Conservation (phyloP, 2,888 invertebrate genomes). For the Nomada goodeniana region DNA sequence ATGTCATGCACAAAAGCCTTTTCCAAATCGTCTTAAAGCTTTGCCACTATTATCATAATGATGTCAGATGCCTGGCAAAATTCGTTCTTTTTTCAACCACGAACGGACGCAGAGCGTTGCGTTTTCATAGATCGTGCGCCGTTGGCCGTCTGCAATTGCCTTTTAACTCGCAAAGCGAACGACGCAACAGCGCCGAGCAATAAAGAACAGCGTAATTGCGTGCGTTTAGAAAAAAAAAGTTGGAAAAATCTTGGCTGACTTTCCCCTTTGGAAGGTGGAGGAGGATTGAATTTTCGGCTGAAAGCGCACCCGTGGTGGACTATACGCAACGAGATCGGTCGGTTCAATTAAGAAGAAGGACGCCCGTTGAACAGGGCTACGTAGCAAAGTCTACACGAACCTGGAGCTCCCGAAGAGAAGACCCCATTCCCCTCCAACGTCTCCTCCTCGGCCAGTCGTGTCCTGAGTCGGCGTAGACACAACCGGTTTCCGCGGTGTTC, state of each 20-base stretch:
- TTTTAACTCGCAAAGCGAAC: not conserved
- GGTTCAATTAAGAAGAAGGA: slow-evolving; percentile 59
- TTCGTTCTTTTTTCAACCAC: slow-evolving; percentile 7
- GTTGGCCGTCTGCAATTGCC: not conserved
- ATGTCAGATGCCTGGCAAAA: slow-evolving; percentile 34
- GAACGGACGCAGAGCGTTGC: no score
- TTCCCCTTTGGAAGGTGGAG: not conserved
- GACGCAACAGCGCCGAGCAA: not conserved
- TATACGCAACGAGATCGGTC: slow-evolving; percentile 49
- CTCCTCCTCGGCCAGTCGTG: slow-evolving; percentile 49
- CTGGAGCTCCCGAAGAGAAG: slow-evolving; percentile 56
- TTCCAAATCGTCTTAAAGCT: slow-evolving; percentile 72
- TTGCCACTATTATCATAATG: slow-evolving; percentile 62
- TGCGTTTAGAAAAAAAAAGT: not conserved
- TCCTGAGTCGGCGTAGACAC: slow-evolving; percentile 73
- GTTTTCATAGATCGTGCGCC: not conserved
- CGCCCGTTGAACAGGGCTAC: slow-evolving; percentile 49
- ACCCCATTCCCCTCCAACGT: slow-evolving; percentile 52
- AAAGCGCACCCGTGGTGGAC: not conserved
- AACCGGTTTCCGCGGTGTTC: slow-evolving; percentile 82
- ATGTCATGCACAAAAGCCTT: slow-evolving; percentile 73
- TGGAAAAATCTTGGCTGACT: slow-evolving; percentile 15
- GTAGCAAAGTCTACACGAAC: slow-evolving; percentile 61
- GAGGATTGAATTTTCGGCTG: slow-evolving; percentile 50
- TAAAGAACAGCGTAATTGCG: no score